These are phyloP conservation scores for Microplitis demolitor DNA, from an alignment of 1,140 invertebrate species.

Conservation along the genomic window DNA sequence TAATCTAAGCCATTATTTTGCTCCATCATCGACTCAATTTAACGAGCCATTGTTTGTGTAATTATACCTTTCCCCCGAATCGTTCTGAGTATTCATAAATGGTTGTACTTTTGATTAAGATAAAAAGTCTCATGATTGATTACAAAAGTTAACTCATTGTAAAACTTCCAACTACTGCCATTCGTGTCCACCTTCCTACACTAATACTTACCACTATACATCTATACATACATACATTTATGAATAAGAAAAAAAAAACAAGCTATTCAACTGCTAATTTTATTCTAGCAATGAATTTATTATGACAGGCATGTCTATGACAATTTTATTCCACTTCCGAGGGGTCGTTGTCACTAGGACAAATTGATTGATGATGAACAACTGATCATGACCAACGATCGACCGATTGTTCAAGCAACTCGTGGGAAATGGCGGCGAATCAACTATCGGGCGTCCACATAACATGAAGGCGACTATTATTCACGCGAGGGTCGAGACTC, in stretches of 20 bases:
- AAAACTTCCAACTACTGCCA: too few species aligned
- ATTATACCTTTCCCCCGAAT: background rate
- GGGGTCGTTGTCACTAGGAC: background rate
- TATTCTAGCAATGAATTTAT: background rate
- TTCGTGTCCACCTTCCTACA: too few species aligned
- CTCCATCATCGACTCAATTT: conserved; percentile 13
- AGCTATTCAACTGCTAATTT: background rate
- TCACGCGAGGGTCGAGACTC: conserved; percentile 43
- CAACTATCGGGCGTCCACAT: conserved; percentile 26
- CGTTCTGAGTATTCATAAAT: background rate
- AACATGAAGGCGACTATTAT: conserved; percentile 50
- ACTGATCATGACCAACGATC: conserved; percentile 3
- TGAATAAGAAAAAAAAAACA: too few species aligned
- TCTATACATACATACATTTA: too few species aligned
- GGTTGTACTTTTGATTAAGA: too few species aligned
- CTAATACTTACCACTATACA: too few species aligned
- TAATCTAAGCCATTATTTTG: background rate
- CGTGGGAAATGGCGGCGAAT: conserved; percentile 27
- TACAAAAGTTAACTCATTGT: too few species aligned
- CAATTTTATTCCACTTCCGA: too few species aligned
- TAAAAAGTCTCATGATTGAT: background rate
- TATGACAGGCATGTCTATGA: background rate
- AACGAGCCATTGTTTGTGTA: conserved; percentile 21
- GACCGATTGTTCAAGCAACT: conserved; percentile 15
- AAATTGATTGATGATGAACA: conserved; percentile 12